Evolutionary conservation across 2,113 vertebrate species (phyloP), one percentile per base, ranked within the genome.

Genomic region (Hippocampus comes): DNA sequence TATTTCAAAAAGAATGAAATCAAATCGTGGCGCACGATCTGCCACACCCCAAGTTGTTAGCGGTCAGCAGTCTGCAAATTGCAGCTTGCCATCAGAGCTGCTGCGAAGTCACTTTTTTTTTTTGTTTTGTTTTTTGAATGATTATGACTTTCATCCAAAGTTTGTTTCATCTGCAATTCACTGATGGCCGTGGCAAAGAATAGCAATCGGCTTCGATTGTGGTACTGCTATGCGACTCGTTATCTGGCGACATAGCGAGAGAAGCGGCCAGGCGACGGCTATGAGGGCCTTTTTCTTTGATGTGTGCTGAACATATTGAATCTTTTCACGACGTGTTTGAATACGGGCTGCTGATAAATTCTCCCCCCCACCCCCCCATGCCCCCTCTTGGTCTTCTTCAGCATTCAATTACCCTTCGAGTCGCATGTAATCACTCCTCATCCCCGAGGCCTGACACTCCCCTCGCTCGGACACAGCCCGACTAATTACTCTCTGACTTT

Each of bases 401-500:
- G 78, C 88, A 89, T 92, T 91, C 88, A 90, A 90, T 91, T 90
- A 91, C 88, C 80, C 83, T 78, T 81, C 83, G 74, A 86, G 84
- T 82, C 85, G 80, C 84, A 85, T 82, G 89, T 90, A 91, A 92
- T 92, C 88, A 88, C 87, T 91, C 89, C 88, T 89, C 82, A 85
- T 91, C 88, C 89, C 88, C 80, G 79, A 90, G 89, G 90, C 89
- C 82, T 77, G 86, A 88, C 83, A 80, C 71, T 87, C 87, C 87
- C 86, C 84, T 82, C 71, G 80, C 67, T 88, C 81, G 74, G 84
- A 85, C 80, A 87, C 82, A 82, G 85, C 79, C 88, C 80, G 81
- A 84, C 87, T 89, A 91, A 91, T 91, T 91, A 92, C 88, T 91
- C 82, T 63, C 81, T 89, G 91, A 91, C 91, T 90, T 92, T 91